Percentiles rank a stretch among this genome's conserved stretches.
Conservation (phyloP, 2,888 invertebrate species). For the Machimus rusticus region DNA sequence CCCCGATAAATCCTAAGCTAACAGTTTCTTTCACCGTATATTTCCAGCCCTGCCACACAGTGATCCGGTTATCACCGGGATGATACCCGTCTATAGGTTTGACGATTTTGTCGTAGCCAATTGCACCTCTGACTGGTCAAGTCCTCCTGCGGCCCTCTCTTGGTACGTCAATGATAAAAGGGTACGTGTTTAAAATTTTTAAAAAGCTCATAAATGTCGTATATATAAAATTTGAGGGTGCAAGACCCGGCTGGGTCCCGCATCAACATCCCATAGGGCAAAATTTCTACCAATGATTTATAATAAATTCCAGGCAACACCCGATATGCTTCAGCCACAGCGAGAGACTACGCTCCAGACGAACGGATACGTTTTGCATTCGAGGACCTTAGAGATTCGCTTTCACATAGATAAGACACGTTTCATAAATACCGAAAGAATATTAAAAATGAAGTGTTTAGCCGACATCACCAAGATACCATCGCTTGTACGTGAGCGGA, state of each 20-base stretch:
- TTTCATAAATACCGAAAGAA: conserved; percentile 57
- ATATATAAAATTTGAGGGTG: background rate
- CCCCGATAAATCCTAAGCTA: background rate
- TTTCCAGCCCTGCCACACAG: conserved; percentile 61
- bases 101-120: conserved; percentile 62
- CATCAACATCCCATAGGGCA: background rate
- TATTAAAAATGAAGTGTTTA: conserved; percentile 60
- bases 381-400: conserved; percentile 59
- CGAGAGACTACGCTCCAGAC: conserved; percentile 60
- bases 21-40: conserved; percentile 20
- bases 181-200: conserved; percentile 52
- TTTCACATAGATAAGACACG: conserved; percentile 60
- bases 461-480: conserved; percentile 58
- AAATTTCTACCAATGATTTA: conserved; percentile 1
- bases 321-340: conserved; percentile 59
- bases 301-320: conserved; percentile 54
- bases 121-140: conserved; percentile 62
- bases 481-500: conserved; percentile 56
- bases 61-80: conserved; percentile 61
- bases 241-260: background rate
- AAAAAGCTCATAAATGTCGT: conserved; percentile 23
- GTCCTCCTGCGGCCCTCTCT: conserved; percentile 59
- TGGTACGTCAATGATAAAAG: conserved; percentile 63
- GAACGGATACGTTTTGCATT: conserved; percentile 59
- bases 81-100: conserved; percentile 60